Percentiles rank a stretch among this genome's conserved stretches.
Evolutionary conservation across 2,797 vertebrate species (phyloP).

Genomic region (Aplochiton taeniatus): DNA sequence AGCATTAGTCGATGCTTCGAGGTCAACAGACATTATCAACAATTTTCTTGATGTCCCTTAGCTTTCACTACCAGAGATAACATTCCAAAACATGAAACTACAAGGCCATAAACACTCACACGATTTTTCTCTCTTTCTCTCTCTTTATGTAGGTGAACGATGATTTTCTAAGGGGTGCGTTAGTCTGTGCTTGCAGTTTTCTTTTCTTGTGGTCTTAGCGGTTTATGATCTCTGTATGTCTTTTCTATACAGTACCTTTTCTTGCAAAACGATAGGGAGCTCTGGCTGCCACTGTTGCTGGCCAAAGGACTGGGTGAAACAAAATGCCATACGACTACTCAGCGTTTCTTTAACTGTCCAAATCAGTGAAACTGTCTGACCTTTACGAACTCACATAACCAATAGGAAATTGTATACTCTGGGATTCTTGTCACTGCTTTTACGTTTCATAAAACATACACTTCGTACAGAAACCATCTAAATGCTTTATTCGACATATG

Average conservation of each 20-base stretch:
- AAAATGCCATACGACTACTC: not conserved
- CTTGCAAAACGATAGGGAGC: constrained; percentile 59
- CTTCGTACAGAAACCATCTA: constrained; percentile 43
- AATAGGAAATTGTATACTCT: constrained; percentile 16
- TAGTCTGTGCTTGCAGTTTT: constrained; percentile 1
- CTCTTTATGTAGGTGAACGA: constrained; percentile 27
- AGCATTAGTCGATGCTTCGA: constrained; percentile 19
- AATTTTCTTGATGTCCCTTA: constrained; percentile 19
- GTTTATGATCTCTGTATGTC: constrained; percentile 76
- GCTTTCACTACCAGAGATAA: constrained; percentile 21
- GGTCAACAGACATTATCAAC: not conserved
- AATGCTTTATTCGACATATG: constrained; percentile 50
- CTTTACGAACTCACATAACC: constrained; percentile 16
- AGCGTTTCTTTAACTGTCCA: not conserved
- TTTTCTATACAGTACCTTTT: constrained; percentile 62
- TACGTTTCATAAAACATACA: constrained; percentile 13
- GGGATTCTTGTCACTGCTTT: constrained; percentile 6
- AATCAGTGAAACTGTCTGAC: constrained; percentile 17
- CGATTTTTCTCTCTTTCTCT: too few species aligned
- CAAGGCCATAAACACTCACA: constrained; percentile 11
- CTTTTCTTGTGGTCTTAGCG: constrained; percentile 65
- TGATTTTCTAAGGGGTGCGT: not conserved
- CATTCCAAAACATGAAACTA: constrained; percentile 14
- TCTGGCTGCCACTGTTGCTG: constrained; percentile 50
- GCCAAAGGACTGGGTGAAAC: constrained; percentile 66